These are phyloP conservation scores for Craniophora ligustri DNA, from an alignment of 2,888 invertebrate genomes.

Conservation along the genomic window DNA sequence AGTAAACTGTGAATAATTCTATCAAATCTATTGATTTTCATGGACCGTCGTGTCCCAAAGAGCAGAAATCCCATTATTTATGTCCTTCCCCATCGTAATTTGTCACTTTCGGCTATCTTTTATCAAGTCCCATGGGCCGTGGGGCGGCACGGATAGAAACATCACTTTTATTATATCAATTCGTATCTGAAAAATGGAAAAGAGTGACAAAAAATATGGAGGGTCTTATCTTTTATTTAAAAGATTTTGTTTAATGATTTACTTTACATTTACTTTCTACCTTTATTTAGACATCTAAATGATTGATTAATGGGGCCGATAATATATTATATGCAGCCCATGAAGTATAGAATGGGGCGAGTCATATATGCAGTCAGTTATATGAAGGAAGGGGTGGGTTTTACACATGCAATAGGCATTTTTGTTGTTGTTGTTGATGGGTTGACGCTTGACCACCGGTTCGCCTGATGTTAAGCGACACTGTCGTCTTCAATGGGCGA, in stretches of 20 bases:
- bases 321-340: no score
- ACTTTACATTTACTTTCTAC: no score
- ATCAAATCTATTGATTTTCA: constrained; percentile 28
- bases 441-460: no score
- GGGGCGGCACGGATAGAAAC: constrained; percentile 22
- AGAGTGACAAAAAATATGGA: constrained; percentile 1
- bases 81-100: constrained; percentile 37
- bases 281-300: no score
- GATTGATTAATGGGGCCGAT: no score
- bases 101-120: constrained; percentile 47
- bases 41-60: constrained; percentile 13
- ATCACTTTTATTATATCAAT: constrained; percentile 32
- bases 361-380: no score
- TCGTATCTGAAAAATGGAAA: constrained; percentile 8
- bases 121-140: constrained; percentile 32
- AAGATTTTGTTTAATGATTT: background rate
- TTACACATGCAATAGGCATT: no score
- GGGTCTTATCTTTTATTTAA: background rate
- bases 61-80: constrained; percentile 43
- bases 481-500: no score
- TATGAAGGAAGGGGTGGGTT: no score
- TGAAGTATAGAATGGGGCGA: no score
- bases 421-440: no score
- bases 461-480: no score
- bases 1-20: background rate